These are phyloP conservation scores for Euproctis similis DNA, from an alignment of 2,888 invertebrate species.

Conservation along the genomic window DNA sequence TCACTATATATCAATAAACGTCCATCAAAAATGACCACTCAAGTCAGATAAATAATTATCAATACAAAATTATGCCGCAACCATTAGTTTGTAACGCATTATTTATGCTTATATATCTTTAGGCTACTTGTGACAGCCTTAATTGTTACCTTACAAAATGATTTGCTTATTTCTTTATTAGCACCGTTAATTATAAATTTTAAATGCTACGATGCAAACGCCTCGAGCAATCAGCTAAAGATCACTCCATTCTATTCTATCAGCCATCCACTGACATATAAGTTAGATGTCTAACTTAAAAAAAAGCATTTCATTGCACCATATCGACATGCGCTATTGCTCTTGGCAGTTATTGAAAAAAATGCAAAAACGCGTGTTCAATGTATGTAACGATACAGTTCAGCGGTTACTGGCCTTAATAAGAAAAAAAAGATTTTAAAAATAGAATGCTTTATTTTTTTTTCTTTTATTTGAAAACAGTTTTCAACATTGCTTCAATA, in stretches of 20 bases:
- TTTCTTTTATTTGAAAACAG: slow-evolving; percentile 8
- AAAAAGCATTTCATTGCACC: background rate
- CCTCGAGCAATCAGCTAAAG: slow-evolving; percentile 11
- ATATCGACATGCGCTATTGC: slow-evolving; percentile 9
- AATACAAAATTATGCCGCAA: too few relatives aligned
- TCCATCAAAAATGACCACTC: too few relatives aligned
- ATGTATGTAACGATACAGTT: slow-evolving; percentile 11
- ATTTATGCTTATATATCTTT: slow-evolving; percentile 3
- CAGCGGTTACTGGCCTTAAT: slow-evolving; percentile 11
- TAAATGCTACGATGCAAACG: slow-evolving; percentile 4
- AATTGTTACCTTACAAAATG: slow-evolving; percentile 6
- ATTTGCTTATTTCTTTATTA: slow-evolving; percentile 8
- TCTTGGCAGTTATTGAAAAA: slow-evolving; percentile 10
- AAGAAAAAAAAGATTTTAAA: slow-evolving; percentile 1
- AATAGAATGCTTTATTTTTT: background rate
- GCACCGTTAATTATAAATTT: slow-evolving; percentile 5
- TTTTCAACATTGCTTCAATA: slow-evolving; percentile 5
- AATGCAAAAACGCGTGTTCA: slow-evolving; percentile 9
- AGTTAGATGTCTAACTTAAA: too few relatives aligned
- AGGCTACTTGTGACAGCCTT: slow-evolving; percentile 3
- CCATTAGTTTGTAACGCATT: background rate
- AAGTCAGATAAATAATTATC: too few relatives aligned
- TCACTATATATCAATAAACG: too few relatives aligned
- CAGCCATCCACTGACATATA: too few relatives aligned
- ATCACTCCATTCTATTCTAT: slow-evolving; percentile 14